These are phyloP conservation scores for Hucho hucho DNA, from an alignment of 2,113 vertebrate genomes.

Conservation along the genomic window DNA sequence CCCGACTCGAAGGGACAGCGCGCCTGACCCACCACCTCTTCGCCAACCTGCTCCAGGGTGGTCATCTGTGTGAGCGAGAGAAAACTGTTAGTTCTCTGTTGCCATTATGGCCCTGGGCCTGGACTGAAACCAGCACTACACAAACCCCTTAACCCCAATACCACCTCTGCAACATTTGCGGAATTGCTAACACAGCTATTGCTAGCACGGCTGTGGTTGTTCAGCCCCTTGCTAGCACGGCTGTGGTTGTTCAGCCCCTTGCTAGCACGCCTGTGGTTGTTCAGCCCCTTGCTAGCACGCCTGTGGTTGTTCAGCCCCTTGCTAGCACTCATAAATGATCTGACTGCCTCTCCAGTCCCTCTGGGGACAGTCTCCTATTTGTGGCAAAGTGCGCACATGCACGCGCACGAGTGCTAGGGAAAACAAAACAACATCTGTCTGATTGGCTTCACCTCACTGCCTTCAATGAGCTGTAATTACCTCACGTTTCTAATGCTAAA, in stretches of 20 bases:
- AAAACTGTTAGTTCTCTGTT: background rate
- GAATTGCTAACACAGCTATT: background rate
- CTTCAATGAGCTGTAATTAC: background rate
- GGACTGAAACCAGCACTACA: background rate
- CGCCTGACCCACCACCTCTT: constrained; percentile 86
- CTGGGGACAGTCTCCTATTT: constrained; percentile 1
- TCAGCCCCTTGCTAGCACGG: constrained; percentile 1
- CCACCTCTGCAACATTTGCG: background rate
- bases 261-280: background rate
- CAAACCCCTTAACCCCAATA: no score
- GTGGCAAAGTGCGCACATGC: background rate
- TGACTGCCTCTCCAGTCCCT: background rate
- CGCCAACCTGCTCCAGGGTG: constrained; percentile 78
- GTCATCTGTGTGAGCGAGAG: constrained; percentile 53
- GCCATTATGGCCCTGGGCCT: background rate
- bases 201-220: background rate
- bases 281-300: background rate
- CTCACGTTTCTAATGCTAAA: no score
- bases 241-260: background rate
- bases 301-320: background rate
- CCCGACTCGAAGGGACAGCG: constrained; percentile 88
- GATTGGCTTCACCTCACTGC: background rate
- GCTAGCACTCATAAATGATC: constrained; percentile 4
- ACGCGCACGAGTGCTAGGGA: background rate
- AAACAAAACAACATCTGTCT: background rate